These are phyloP conservation scores for Apis florea DNA, from an alignment of 1,140 invertebrate genomes.

Conservation along the genomic window DNA sequence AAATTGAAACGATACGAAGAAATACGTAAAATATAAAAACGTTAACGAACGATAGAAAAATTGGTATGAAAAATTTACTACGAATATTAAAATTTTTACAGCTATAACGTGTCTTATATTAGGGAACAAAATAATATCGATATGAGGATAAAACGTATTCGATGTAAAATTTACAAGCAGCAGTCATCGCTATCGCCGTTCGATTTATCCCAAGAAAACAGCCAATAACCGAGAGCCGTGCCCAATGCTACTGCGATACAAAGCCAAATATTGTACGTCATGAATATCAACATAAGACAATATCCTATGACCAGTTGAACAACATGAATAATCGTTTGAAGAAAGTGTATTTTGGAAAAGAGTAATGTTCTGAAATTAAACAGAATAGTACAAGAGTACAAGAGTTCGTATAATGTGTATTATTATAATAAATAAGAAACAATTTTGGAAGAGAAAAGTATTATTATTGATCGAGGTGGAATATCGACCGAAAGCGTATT, in stretches of 20 bases:
- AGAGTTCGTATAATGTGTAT: too few species aligned
- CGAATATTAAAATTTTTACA: too few species aligned
- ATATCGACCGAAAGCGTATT: too few species aligned
- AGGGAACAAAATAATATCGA: too few species aligned
- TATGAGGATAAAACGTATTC: background rate
- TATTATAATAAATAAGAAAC: too few species aligned
- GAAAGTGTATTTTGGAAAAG: constrained; percentile 79
- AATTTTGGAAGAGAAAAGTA: background rate
- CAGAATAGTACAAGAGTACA: background rate
- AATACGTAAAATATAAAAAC: too few species aligned
- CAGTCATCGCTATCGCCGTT: constrained; percentile 65
- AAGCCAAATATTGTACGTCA: constrained; percentile 89
- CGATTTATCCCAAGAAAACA: constrained; percentile 84
- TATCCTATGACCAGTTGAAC: constrained; percentile 86
- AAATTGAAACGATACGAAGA: too few species aligned
- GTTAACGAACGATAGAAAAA: too few species aligned
- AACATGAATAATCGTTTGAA: constrained; percentile 85
- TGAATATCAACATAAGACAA: constrained; percentile 88
- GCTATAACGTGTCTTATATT: too few species aligned
- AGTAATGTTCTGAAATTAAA: constrained; percentile 72
- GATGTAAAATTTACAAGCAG: constrained; percentile 52
- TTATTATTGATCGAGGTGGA: background rate
- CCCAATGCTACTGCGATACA: constrained; percentile 84
- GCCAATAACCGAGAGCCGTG: constrained; percentile 84
- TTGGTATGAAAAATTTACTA: too few species aligned